Percentiles rank a stretch among this genome's conserved stretches.
These are phyloP conservation scores for Phaethornis superciliosus DNA, from an alignment of 2,113 vertebrate species.

Conservation along the genomic window DNA sequence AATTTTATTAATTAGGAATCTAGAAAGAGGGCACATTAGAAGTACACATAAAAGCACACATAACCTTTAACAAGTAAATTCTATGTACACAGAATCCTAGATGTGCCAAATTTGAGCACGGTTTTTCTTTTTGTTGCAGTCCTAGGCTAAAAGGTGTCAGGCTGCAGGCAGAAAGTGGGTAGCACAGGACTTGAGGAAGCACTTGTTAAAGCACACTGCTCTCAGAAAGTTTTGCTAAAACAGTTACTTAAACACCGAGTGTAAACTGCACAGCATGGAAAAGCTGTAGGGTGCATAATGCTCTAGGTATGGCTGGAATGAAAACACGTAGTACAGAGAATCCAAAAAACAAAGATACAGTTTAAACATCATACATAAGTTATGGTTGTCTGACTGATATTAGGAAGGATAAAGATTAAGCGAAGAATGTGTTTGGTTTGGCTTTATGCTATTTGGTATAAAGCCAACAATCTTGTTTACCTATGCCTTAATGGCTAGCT, in stretches of 20 bases:
- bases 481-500: neutral
- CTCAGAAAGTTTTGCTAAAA: neutral
- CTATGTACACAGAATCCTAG: neutral
- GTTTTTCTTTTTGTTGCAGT: neutral
- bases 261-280: neutral
- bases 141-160: neutral
- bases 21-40: neutral
- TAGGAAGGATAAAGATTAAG: neutral
- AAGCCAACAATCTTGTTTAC: neutral
- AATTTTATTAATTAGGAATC: neutral
- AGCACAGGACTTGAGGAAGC: neutral
- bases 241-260: neutral
- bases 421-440: neutral
- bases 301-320: neutral
- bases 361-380: neutral
- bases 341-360: slow-evolving; percentile 20
- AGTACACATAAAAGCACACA: neutral
- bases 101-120: neutral
- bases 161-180: neutral
- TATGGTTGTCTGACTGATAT: neutral
- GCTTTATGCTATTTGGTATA: neutral
- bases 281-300: neutral
- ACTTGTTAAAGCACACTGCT: neutral
- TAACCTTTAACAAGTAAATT: neutral
- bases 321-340: neutral